Conservation (phyloP, 2,888 invertebrate genomes). For the Perizoma flavofasciatum region DNA sequence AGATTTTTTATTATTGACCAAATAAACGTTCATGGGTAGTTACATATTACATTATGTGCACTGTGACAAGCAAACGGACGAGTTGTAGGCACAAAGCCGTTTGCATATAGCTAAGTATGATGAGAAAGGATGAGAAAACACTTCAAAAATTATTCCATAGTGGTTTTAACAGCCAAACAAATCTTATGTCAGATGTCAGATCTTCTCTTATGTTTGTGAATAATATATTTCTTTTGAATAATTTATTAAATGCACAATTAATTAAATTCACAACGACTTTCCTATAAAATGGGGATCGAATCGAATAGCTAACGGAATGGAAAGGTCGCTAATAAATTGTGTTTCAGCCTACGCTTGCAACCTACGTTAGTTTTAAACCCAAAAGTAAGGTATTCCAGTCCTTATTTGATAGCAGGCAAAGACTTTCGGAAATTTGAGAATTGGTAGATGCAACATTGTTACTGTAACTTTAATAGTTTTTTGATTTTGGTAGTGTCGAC, state of each 20-base stretch:
- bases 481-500: no score
- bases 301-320: constrained; percentile 29
- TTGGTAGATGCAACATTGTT: no score
- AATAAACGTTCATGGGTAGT: no score
- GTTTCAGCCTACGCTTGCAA: constrained; percentile 29
- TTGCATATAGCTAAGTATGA: no score
- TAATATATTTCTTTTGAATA: constrained; percentile 33
- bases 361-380: not conserved
- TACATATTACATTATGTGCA: no score
- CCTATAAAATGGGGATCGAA: constrained; percentile 40
- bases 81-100: no score
- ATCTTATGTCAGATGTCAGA: not conserved
- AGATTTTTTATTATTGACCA: no score
- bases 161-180: not conserved
- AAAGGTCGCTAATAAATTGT: constrained; percentile 34
- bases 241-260: constrained; percentile 37
- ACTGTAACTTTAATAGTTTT: no score
- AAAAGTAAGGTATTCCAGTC: constrained; percentile 8
- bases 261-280: constrained; percentile 41
- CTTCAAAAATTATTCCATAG: no score
- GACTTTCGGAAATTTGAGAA: no score
- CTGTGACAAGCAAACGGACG: no score
- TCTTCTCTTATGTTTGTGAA: not conserved
- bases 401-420: not conserved
- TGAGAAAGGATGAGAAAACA: no score